These are phyloP conservation scores for Muntiacus muntjak DNA, from an alignment of 2,113 vertebrate species.

Conservation along the genomic window DNA sequence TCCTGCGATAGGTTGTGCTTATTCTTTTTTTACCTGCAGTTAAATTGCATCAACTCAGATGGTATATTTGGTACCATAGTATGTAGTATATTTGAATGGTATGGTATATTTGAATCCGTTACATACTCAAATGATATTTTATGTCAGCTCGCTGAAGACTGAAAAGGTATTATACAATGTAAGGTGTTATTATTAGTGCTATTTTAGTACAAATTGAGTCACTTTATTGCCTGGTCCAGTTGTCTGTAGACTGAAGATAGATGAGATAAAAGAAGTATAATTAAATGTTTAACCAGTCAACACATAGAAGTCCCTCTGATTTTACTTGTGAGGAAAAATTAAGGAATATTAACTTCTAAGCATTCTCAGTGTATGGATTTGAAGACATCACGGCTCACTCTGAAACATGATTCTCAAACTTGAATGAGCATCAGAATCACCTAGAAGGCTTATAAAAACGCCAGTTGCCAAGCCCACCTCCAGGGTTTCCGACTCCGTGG, in stretches of 20 bases:
- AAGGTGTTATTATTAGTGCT: conserved; percentile 17
- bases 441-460: background rate
- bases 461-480: background rate
- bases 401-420: background rate
- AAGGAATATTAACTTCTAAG: conserved; percentile 17
- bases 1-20: background rate
- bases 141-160: background rate
- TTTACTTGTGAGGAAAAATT: conserved; percentile 2
- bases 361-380: background rate
- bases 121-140: conserved; percentile 12
- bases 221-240: background rate
- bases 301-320: background rate
- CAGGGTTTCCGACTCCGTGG: background rate
- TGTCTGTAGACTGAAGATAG: background rate
- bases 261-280: conserved; percentile 31
- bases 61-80: background rate
- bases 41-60: background rate
- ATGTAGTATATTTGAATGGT: background rate
- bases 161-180: background rate
- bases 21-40: background rate
- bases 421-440: background rate
- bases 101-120: background rate
- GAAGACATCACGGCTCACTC: background rate
- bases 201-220: conserved; percentile 13
- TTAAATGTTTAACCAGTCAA: conserved; percentile 21